A percentile compares a stretch with the other conserved stretches of the same genome.
Conservation (phyloP, 2,888 invertebrate genomes). For the Cheilosia urbana region DNA sequence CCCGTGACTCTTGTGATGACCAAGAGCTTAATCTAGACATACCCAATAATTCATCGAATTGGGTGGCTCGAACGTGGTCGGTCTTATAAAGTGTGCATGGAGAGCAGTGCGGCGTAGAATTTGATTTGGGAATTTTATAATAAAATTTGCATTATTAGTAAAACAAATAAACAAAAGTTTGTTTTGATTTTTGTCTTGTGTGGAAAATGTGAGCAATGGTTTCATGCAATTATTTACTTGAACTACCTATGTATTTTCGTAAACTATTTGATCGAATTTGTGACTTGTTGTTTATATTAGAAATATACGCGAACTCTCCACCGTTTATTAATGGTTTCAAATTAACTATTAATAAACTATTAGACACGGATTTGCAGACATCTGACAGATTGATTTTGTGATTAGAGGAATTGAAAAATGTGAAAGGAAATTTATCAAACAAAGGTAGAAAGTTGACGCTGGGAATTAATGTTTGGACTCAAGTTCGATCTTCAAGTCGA, state of each 20-base stretch:
- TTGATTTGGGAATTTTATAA: constrained; percentile 3
- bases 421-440: no score
- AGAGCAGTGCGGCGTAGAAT: neutral
- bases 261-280: neutral
- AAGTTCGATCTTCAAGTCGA: no score
- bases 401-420: no score
- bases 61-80: constrained; percentile 3
- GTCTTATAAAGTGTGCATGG: constrained; percentile 17
- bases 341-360: constrained; percentile 31
- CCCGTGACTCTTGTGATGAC: constrained; percentile 42
- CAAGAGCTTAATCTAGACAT: constrained; percentile 23
- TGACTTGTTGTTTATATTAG: no score
- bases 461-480: no score
- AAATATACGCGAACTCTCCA: no score
- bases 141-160: constrained; percentile 21
- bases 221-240: no score
- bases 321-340: constrained; percentile 18
- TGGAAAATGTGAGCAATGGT: neutral
- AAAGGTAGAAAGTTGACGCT: no score
- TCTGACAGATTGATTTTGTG: neutral
- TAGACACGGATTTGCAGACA: constrained; percentile 22
- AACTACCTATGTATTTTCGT: no score
- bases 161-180: no score
- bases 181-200: neutral
- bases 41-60: neutral